A percentile compares a stretch with the other conserved stretches of the same genome.
Conservation (phyloP, 2,113 vertebrate genomes). For the Alosa alosa region DNA sequence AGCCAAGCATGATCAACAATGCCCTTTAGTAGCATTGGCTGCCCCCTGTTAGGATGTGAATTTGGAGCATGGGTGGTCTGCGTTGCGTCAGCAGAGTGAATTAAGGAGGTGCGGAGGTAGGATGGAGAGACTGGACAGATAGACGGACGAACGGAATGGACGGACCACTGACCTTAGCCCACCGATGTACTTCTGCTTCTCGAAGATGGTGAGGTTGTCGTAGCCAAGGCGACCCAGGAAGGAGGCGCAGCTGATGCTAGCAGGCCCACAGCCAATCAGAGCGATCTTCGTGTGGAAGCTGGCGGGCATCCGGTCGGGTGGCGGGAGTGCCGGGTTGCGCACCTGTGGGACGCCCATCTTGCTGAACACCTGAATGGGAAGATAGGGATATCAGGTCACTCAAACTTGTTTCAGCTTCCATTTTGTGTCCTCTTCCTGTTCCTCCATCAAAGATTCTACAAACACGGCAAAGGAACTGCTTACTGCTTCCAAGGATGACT, state of each 20-base stretch:
- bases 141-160: background rate
- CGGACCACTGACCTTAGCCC: constrained; percentile 76
- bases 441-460: background rate
- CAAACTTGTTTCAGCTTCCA: background rate
- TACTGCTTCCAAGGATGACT: background rate
- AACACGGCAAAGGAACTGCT: background rate
- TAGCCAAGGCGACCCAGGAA: constrained; percentile 82
- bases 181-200: constrained; percentile 77
- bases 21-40: constrained; percentile 62
- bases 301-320: constrained; percentile 67
- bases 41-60: constrained; percentile 43
- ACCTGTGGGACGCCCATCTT: constrained; percentile 83
- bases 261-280: constrained; percentile 81
- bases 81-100: background rate
- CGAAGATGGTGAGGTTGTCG: constrained; percentile 80
- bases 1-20: constrained; percentile 46
- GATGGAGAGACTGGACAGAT: background rate
- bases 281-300: constrained; percentile 77
- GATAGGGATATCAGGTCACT: background rate
- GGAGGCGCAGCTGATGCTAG: constrained; percentile 82
- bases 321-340: constrained; percentile 70
- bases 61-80: constrained; percentile 30
- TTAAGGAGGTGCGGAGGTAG: background rate
- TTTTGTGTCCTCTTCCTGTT: background rate
- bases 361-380: constrained; percentile 76